Evolutionary conservation across 92 coral and sea anemone species (phyloP).

Genomic region (Metridium senile): DNA sequence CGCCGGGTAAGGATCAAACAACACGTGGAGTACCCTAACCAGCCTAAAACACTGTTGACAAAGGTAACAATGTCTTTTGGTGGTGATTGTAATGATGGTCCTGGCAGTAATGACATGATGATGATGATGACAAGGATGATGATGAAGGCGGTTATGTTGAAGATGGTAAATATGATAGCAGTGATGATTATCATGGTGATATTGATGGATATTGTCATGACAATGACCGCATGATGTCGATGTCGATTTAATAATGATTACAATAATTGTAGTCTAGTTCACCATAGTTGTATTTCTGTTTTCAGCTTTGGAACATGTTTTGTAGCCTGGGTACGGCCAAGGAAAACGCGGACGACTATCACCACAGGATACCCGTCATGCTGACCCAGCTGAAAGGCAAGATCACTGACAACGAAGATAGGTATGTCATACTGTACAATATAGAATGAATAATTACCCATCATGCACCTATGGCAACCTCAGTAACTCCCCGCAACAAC

Average conservation of each 20-base stretch:
- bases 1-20: conserved; percentile 32
- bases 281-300: background rate
- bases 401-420: conserved; percentile 18
- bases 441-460: no score
- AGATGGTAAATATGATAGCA: conserved; percentile 22
- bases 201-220: background rate
- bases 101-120: no score
- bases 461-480: no score
- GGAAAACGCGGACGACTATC: conserved; percentile 23
- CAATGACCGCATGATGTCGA: background rate
- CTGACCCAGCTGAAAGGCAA: conserved; percentile 33
- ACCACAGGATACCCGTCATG: conserved; percentile 30
- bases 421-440: conserved; percentile 13
- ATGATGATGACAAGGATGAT: no score
- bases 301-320: conserved; percentile 34
- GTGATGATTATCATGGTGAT: background rate
- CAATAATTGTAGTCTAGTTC: background rate
- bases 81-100: background rate
- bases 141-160: no score
- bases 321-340: conserved; percentile 38
- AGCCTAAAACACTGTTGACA: conserved; percentile 13
- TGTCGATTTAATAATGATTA: background rate
- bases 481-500: no score
- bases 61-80: conserved; percentile 24
- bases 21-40: conserved; percentile 47